A percentile compares a stretch with the other conserved stretches of the same genome.
Evolutionary conservation across 2,888 invertebrate genomes (phyloP).

Genomic region (Drosophila longiperda): DNA sequence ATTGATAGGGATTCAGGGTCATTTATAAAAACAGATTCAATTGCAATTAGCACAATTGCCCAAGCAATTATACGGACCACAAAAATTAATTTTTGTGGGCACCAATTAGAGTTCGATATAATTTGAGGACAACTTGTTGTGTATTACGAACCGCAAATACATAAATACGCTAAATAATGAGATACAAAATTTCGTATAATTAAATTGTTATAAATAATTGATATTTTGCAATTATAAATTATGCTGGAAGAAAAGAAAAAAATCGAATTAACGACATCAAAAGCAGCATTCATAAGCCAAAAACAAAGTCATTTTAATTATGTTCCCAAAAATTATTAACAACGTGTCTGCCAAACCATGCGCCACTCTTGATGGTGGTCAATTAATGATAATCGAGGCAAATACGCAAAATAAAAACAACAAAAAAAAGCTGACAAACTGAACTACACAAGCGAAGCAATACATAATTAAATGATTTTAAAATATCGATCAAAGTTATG

Average conservation of each 20-base stretch:
- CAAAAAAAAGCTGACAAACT: conserved; percentile 17
- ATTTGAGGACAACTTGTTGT: conserved; percentile 40
- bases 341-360: conserved; percentile 39
- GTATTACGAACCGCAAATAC: conserved; percentile 46
- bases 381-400: conserved; percentile 31
- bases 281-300: conserved; percentile 66
- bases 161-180: conserved; percentile 51
- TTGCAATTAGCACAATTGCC: neutral
- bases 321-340: conserved; percentile 41
- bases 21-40: neutral
- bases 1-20: neutral
- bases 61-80: conserved; percentile 14
- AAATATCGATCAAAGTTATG: neutral
- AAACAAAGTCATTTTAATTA: conserved; percentile 55
- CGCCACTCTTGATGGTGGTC: conserved; percentile 32
- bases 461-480: neutral
- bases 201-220: conserved; percentile 53
- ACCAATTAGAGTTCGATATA: conserved; percentile 51
- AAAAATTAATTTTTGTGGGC: conserved; percentile 46
- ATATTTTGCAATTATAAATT: conserved; percentile 32
- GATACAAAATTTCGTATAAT: conserved; percentile 33
- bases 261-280: conserved; percentile 44
- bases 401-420: conserved; percentile 12
- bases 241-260: conserved; percentile 8
- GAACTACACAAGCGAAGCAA: conserved; percentile 6